These are phyloP conservation scores for Manis pentadactyla DNA, from an alignment of 2,797 vertebrate genomes.

Conservation along the genomic window DNA sequence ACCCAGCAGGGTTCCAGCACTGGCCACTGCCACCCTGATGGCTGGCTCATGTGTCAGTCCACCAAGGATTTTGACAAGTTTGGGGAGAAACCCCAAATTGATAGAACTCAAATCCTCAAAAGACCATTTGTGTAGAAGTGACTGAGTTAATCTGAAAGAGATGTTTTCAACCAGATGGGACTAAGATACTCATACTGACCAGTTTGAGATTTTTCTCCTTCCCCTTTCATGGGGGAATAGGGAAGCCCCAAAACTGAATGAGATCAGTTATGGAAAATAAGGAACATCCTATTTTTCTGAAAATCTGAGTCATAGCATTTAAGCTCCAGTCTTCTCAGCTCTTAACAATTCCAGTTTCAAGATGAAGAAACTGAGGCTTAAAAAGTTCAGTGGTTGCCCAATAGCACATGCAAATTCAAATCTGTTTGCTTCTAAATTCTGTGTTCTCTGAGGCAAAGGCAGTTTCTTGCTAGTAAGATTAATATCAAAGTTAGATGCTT, in stretches of 20 bases:
- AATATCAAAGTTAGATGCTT: background rate
- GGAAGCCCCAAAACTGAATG: constrained; percentile 39
- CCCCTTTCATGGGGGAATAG: constrained; percentile 48
- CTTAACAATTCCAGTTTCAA: background rate
- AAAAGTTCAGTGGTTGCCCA: background rate
- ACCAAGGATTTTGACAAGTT: background rate
- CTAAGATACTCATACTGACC: background rate
- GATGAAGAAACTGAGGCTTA: constrained; percentile 4
- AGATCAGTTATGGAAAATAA: constrained; percentile 62
- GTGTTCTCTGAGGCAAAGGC: background rate
- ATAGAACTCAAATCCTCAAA: background rate
- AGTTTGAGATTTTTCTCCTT: background rate
- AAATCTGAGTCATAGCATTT: constrained; percentile 60
- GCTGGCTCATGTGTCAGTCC: background rate
- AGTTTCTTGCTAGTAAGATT: background rate
- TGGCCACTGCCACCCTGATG: too few relatives aligned
- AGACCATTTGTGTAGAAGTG: background rate
- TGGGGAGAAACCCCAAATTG: background rate
- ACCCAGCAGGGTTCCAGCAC: background rate
- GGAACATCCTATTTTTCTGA: constrained; percentile 3
- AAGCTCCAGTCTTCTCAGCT: background rate
- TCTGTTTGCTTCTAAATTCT: background rate
- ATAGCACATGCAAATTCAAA: background rate
- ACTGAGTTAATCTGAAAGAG: background rate
- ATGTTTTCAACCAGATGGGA: background rate